Conservation (phyloP, 2,888 invertebrate genomes). For the Eutolmus rufibarbis region DNA sequence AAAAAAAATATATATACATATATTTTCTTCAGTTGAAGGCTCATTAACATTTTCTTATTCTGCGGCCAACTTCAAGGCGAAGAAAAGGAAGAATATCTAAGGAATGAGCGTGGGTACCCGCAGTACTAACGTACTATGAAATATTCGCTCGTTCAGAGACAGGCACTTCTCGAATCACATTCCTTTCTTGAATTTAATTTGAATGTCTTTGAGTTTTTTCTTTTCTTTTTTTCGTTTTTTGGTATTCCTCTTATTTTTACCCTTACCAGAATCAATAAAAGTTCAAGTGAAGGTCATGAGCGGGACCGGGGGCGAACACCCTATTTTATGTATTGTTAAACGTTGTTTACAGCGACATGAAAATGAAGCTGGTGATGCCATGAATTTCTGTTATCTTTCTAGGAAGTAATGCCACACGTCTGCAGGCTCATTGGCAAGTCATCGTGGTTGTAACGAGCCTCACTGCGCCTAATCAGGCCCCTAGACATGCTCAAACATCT, state of each 20-base stretch:
- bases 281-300: conserved; percentile 24
- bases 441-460: neutral
- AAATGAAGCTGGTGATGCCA: neutral
- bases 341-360: neutral
- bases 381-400: conserved; percentile 9
- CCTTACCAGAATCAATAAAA: conserved; percentile 16
- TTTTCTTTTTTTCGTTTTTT: too few relatives aligned
- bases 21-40: neutral
- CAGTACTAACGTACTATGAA: neutral
- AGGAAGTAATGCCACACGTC: neutral
- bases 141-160: neutral
- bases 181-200: conserved; percentile 34
- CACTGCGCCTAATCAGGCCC: neutral
- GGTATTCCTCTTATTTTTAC: neutral
- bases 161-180: conserved; percentile 12
- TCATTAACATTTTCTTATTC: conserved; percentile 23
- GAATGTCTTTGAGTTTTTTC: neutral
- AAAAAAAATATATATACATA: neutral
- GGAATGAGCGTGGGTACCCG: neutral
- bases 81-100: neutral
- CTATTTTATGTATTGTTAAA: neutral
- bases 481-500: neutral
- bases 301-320: neutral
- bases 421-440: neutral
- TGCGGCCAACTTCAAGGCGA: neutral